These are phyloP conservation scores for Nephrotoma guestfalica DNA, from an alignment of 2,888 invertebrate genomes.

Conservation along the genomic window DNA sequence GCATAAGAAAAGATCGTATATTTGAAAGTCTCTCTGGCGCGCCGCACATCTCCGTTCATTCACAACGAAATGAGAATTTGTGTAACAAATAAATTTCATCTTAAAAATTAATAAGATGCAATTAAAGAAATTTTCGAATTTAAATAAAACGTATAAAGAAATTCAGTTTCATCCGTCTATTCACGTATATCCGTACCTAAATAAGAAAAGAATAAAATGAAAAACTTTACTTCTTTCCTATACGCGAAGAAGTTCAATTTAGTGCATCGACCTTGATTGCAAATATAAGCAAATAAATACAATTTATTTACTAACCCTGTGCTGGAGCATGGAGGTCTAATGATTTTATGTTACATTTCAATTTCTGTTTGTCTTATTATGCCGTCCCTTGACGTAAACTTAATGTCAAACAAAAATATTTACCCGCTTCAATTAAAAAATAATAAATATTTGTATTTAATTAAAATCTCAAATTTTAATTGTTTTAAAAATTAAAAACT, in stretches of 20 bases:
- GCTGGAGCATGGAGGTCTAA: neutral
- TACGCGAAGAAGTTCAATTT: neutral
- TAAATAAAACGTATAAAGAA: neutral
- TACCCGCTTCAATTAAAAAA: neutral
- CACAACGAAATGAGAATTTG: neutral
- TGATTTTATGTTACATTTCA: neutral
- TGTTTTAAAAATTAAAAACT: neutral
- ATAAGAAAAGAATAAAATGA: neutral
- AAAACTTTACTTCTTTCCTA: neutral
- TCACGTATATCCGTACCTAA: neutral
- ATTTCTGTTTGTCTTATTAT: too few species aligned
- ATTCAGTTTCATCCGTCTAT: neutral
- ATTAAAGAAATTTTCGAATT: neutral
- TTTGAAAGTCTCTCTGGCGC: neutral
- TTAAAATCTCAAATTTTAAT: neutral
- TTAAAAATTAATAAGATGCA: neutral
- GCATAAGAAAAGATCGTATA: neutral
- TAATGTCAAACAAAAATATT: neutral
- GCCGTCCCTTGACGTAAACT: neutral
- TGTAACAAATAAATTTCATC: neutral
- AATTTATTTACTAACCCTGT: neutral
- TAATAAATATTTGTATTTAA: neutral
- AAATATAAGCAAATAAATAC: neutral
- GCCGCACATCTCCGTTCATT: neutral
- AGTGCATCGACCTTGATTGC: constrained; percentile 3